phyloP scores from a whole-genome alignment of 2,888 invertebrate genomes.

The Ophion slaviceki region DNA sequence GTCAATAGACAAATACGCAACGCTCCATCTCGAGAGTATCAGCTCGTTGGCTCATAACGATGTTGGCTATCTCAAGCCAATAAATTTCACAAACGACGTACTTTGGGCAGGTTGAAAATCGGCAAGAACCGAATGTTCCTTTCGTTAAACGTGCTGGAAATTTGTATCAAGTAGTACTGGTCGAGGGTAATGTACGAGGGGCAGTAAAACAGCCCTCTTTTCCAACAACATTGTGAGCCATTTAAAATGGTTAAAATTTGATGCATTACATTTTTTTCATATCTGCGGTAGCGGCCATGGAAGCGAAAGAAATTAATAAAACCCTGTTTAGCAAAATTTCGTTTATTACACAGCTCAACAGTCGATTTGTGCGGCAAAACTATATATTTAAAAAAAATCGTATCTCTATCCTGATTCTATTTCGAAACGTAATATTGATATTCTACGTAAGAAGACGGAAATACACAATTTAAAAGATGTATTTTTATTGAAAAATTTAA shows the following conservation, averaged over 20 bases:
- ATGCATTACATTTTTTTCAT: background rate
- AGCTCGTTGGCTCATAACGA: background rate
- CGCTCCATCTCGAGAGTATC: background rate
- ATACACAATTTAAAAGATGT: no score
- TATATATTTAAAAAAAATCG: no score
- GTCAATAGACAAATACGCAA: background rate
- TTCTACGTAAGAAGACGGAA: no score
- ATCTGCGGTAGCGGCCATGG: background rate
- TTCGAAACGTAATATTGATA: no score
- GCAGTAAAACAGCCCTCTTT: background rate
- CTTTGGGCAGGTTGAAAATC: background rate
- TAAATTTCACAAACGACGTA: no score
- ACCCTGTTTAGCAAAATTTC: slow-evolving; percentile 64
- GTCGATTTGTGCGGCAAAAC: no score
- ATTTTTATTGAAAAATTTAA: no score
- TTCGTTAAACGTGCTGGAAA: background rate
- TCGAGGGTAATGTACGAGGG: background rate
- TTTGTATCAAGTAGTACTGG: background rate
- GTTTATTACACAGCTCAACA: slow-evolving; percentile 71
- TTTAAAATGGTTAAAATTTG: background rate
- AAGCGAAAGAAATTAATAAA: background rate
- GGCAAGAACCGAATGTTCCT: background rate
- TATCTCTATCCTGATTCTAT: no score
- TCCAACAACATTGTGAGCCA: background rate
- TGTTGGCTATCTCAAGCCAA: background rate